Evolutionary conservation across 2,113 vertebrate species (phyloP).

Genomic region (Mugil cephalus): DNA sequence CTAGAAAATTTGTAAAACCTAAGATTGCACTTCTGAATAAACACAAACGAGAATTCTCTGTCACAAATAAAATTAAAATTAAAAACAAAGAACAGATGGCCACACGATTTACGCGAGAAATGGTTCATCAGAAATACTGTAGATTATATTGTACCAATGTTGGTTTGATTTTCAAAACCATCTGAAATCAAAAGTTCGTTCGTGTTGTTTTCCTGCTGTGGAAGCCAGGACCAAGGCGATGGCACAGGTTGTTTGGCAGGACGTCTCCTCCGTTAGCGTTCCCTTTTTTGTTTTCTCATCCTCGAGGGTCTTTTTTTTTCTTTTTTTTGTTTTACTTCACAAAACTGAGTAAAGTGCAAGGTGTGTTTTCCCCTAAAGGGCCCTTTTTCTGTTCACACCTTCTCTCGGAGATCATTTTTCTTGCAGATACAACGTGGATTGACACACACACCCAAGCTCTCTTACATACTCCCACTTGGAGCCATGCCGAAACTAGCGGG

Average conservation of each 20-base stretch:
- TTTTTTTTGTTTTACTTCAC: slow-evolving; percentile 11
- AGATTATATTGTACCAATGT: slow-evolving; percentile 43
- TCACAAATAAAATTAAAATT: slow-evolving; percentile 6
- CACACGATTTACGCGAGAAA: slow-evolving; percentile 20
- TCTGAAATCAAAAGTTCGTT: slow-evolving; percentile 46
- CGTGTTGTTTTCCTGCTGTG: slow-evolving; percentile 43
- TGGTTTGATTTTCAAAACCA: slow-evolving; percentile 55
- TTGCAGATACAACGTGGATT: slow-evolving; percentile 21
- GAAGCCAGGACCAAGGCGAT: slow-evolving; percentile 69
- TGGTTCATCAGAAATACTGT: slow-evolving; percentile 33
- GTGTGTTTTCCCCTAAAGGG: slow-evolving; percentile 57
- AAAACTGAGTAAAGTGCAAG: slow-evolving; percentile 65
- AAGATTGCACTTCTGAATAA: slow-evolving; percentile 53
- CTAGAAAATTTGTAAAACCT: slow-evolving; percentile 15
- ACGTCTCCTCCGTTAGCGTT: slow-evolving; percentile 44
- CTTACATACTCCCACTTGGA: slow-evolving; percentile 10
- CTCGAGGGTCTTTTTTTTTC: slow-evolving; percentile 13
- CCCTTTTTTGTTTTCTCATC: slow-evolving; percentile 2
- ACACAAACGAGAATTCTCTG: slow-evolving; percentile 22
- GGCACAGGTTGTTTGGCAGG: slow-evolving; percentile 80
- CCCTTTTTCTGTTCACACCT: slow-evolving; percentile 47
- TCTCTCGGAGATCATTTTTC: slow-evolving; percentile 17
- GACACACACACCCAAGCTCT: slow-evolving; percentile 44
- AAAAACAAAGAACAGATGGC: slow-evolving; percentile 10
- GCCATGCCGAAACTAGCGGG: slow-evolving; percentile 39